phyloP scores from a whole-genome alignment of 1,140 invertebrate genomes.

The Nixonia krombeini region DNA sequence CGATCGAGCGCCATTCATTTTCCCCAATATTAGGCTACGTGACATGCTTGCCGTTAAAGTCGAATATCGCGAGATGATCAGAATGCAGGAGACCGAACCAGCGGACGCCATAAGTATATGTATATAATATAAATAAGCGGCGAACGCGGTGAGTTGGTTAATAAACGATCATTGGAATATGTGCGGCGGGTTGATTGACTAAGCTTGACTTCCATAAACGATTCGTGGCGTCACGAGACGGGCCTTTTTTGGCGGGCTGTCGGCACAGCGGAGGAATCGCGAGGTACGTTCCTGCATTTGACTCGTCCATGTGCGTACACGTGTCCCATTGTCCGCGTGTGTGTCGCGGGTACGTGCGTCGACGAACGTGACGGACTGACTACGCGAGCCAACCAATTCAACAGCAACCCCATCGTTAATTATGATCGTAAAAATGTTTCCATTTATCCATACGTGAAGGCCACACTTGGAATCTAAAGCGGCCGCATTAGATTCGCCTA shows the following conservation, averaged over 20 bases:
- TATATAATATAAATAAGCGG: conserved; percentile 36
- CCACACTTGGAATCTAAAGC: no score
- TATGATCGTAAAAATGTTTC: conserved; percentile 32
- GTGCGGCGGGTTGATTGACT: conserved; percentile 46
- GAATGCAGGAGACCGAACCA: conserved; percentile 25
- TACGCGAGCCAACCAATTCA: conserved; percentile 34
- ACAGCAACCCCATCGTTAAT: conserved; percentile 43
- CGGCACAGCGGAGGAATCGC: conserved; percentile 25
- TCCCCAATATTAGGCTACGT: no score
- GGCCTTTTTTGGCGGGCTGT: conserved; percentile 60
- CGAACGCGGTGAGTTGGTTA: conserved; percentile 52
- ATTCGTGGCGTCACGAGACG: conserved; percentile 57
- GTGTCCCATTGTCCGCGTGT: conserved; percentile 43
- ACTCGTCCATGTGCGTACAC: conserved; percentile 42
- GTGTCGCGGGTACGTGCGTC: conserved; percentile 24
- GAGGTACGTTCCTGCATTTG: conserved; percentile 27
- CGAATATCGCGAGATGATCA: conserved; percentile 13
- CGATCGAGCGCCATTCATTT: neutral
- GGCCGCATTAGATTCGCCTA: no score
- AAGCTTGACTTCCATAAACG: conserved; percentile 59
- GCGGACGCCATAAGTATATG: neutral
- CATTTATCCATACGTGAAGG: no score
- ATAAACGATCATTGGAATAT: conserved; percentile 57
- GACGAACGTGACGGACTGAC: conserved; percentile 35
- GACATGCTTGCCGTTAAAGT: neutral